Conservation (phyloP, 2,113 vertebrate genomes). For the Oreochromis aureus region DNA sequence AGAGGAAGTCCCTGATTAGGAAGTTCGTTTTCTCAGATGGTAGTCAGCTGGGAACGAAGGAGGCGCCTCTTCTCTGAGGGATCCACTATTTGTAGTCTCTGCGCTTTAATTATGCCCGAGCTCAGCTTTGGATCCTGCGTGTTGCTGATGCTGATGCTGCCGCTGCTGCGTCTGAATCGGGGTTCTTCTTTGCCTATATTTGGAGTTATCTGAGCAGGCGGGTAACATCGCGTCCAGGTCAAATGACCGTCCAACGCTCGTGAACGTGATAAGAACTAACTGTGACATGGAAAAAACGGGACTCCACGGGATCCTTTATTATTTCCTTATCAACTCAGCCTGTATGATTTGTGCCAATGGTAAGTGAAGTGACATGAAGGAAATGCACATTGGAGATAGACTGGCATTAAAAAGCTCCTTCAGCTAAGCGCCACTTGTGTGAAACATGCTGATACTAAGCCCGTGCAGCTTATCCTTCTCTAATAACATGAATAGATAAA, state of each 20-base stretch:
- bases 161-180: background rate
- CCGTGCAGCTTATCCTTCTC: background rate
- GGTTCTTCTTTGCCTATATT: background rate
- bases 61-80: conserved; percentile 1
- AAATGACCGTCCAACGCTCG: conserved; percentile 49
- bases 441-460: background rate
- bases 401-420: background rate
- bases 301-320: conserved; percentile 77
- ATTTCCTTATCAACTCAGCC: conserved; percentile 79
- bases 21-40: conserved; percentile 28
- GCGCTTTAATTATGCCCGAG: background rate
- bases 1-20: conserved; percentile 19
- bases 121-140: conserved; percentile 38
- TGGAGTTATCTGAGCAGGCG: background rate
- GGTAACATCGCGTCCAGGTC: conserved; percentile 5
- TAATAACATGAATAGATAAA: background rate
- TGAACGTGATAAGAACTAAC: conserved; percentile 56
- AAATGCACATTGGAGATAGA: background rate
- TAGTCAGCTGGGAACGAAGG: conserved; percentile 21
- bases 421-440: background rate
- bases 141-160: conserved; percentile 37
- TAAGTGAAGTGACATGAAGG: conserved; percentile 67
- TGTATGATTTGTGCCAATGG: conserved; percentile 78
- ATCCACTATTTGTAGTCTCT: background rate
- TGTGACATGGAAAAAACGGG: conserved; percentile 84